phyloP scores from a whole-genome alignment of 2,113 vertebrate genomes.

The Syngnathoides biaculeatus region DNA sequence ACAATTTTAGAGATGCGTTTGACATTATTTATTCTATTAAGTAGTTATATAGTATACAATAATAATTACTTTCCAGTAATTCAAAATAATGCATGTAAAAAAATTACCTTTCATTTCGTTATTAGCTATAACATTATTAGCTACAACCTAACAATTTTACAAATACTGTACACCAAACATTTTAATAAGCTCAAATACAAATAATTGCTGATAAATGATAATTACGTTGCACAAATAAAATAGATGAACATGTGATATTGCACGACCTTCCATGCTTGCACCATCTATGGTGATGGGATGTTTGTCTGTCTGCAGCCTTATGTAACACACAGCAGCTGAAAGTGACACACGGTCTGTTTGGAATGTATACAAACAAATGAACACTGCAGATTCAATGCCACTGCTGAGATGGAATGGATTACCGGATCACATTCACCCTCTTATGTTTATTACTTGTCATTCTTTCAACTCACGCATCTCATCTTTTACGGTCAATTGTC shows the following conservation, averaged over 20 bases:
- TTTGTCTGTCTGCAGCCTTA: slow-evolving; percentile 33
- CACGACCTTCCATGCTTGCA: slow-evolving; percentile 28
- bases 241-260: neutral
- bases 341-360: neutral
- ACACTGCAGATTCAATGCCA: slow-evolving; percentile 49
- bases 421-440: slow-evolving; percentile 20
- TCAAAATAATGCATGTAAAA: no score
- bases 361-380: slow-evolving; percentile 31
- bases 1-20: no score
- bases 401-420: slow-evolving; percentile 6
- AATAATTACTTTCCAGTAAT: no score
- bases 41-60: no score
- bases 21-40: no score
- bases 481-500: neutral
- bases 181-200: no score
- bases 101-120: no score
- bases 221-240: neutral
- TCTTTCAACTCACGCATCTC: neutral
- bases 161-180: no score
- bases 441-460: slow-evolving; percentile 6
- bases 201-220: neutral
- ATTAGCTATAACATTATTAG: no score
- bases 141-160: no score
- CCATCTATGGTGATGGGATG: slow-evolving; percentile 12
- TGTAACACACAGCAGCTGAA: slow-evolving; percentile 53